Percentiles rank a stretch among this genome's conserved stretches.
Evolutionary conservation across 2,113 vertebrate genomes (phyloP).

Genomic region (Amphiprion percula): DNA sequence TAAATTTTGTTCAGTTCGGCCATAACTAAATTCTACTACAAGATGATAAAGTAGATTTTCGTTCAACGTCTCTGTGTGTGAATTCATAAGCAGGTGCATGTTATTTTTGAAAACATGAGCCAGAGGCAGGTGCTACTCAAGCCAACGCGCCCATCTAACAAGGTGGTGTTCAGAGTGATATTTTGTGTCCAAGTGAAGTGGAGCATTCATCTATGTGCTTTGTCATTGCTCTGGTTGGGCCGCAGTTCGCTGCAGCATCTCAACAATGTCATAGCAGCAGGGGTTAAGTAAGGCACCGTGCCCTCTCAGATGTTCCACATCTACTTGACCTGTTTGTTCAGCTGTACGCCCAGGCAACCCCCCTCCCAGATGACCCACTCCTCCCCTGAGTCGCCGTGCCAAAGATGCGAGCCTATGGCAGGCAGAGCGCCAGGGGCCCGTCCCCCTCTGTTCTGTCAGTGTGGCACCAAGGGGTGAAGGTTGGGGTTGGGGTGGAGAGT

Average conservation of each 20-base stretch:
- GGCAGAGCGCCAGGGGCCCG: conserved; percentile 15
- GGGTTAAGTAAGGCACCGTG: conserved; percentile 56
- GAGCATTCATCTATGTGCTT: not conserved
- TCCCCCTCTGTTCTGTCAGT: conserved; percentile 33
- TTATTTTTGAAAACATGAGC: conserved; percentile 21
- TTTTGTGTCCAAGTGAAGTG: not conserved
- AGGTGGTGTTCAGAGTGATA: not conserved
- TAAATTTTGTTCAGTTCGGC: too few species aligned
- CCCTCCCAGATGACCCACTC: conserved; percentile 21
- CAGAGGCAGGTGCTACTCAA: conserved; percentile 19
- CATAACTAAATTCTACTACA: too few species aligned
- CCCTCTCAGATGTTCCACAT: conserved; percentile 66
- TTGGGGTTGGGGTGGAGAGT: conserved; percentile 6
- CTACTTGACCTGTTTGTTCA: conserved; percentile 83
- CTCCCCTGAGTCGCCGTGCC: conserved; percentile 34
- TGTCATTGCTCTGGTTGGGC: conserved; percentile 14
- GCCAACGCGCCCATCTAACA: not conserved
- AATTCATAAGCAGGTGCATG: not conserved
- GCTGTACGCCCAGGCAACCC: conserved; percentile 63
- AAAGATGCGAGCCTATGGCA: conserved; percentile 48
- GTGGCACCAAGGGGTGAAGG: conserved; percentile 23
- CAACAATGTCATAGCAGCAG: conserved; percentile 32
- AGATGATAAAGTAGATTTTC: not conserved
- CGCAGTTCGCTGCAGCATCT: conserved; percentile 38
- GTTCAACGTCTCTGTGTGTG: conserved; percentile 2